Evolutionary conservation across 2,888 invertebrate genomes (phyloP).

Genomic region (Cosmia trapezina): DNA sequence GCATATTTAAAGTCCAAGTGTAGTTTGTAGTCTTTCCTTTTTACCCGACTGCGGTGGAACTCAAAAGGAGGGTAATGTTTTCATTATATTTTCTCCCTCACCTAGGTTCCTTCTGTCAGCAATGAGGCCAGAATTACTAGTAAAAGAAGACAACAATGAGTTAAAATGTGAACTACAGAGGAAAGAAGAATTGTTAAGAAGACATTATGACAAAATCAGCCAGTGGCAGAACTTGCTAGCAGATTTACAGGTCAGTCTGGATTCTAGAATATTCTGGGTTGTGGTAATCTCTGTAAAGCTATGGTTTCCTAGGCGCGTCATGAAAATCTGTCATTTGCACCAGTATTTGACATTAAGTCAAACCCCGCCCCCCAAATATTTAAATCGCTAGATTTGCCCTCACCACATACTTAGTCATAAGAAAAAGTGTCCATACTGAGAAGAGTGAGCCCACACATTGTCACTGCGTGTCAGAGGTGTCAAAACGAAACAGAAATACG

Average conservation of each 20-base stretch:
- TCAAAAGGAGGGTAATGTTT: not conserved
- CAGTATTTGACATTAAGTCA: too few relatives aligned
- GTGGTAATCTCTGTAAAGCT: not conserved
- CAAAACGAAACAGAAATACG: too few relatives aligned
- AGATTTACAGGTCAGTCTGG: conserved; percentile 91
- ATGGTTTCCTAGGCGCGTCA: too few relatives aligned
- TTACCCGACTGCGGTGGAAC: not conserved
- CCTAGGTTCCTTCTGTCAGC: conserved; percentile 94
- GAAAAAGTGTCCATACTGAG: too few relatives aligned
- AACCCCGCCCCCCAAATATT: too few relatives aligned
- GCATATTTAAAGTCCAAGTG: too few relatives aligned
- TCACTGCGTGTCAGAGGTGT: too few relatives aligned
- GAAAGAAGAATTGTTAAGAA: conserved; percentile 96
- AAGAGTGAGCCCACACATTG: too few relatives aligned
- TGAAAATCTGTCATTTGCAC: too few relatives aligned
- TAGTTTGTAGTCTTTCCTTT: not conserved
- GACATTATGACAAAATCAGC: conserved; percentile 97
- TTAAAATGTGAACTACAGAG: conserved; percentile 95
- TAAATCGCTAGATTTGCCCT: too few relatives aligned
- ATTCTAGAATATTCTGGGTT: not conserved
- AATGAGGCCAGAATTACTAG: conserved; percentile 96
- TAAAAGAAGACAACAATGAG: conserved; percentile 97
- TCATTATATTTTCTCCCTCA: not conserved
- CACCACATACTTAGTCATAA: too few relatives aligned
- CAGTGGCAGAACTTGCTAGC: conserved; percentile 97